Base-by-base conservation (phyloP, 2,113 vertebrate genomes). In the Lophius piscatorius region DNA sequence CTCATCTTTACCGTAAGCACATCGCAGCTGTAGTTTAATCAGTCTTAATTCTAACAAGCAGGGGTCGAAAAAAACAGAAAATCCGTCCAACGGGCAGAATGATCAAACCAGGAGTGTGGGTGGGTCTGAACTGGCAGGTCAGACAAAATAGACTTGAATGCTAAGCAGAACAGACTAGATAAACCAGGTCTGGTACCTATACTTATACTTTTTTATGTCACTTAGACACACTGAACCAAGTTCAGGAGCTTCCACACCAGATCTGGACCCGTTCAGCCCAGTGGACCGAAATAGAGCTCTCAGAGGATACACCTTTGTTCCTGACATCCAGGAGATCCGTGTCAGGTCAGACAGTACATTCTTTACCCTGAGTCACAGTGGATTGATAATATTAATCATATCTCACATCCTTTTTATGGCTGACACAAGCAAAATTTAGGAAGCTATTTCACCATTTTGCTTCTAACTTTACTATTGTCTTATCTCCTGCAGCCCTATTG, bases 281-380 rank as follows among this genome's bases (percentile, higher is more conserved):
- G 86, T 90, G 26, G 94, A 95, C 35, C 84, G 90, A 61, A 97
- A 95, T 89, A 95, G 93, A 80, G 78, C 87, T 39, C 91, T 93
- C 0, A 85, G 88, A 34, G 92, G 90, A 66, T 93, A 87, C 47
- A 88, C 92, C 51, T 94, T 98, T 78, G 93, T 97, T 39, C 96
- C 97, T 0, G 95, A 99, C 78, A 97, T 98, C 80, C 97, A 99
- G 82, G 97, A 99, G 84, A 95, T 98, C 49, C 92, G 96, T 3
- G 95, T 98, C 86, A 98, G 96, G 97, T 98, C 74, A 74, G 84
- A 38, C 2, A 28, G 26, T n/a, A n/a, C n/a, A n/a, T n/a, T n/a
- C n/a, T n/a, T n/a, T n/a, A n/a, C n/a, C n/a, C n/a, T n/a, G n/a
- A n/a, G n/a, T n/a, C n/a, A n/a, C n/a, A n/a, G n/a, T n/a, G n/a